Evolutionary conservation across 2,888 invertebrate genomes (phyloP).

Genomic region (Cephus sareptanus): DNA sequence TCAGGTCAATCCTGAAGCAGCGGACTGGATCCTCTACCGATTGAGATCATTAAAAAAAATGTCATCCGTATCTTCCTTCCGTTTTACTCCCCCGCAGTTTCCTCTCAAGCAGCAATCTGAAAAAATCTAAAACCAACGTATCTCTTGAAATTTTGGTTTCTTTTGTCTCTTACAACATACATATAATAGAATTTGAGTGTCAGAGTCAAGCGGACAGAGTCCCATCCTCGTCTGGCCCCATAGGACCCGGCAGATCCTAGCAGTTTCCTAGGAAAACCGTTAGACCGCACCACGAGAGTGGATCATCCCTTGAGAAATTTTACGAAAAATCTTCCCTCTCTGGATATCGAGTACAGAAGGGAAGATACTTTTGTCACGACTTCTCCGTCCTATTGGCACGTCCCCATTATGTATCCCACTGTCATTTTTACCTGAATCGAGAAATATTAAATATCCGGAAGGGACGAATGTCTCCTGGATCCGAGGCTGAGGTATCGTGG

Average conservation of each 20-base stretch:
- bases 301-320: not conserved
- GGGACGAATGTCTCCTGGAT: conserved; percentile 8
- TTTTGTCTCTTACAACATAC: not conserved
- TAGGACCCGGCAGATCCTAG: not conserved
- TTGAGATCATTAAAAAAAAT: not conserved
- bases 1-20: not conserved
- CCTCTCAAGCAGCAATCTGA: not conserved
- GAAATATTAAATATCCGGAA: conserved; percentile 25
- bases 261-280: not conserved
- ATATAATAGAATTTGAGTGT: not conserved
- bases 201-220: not conserved
- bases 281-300: not conserved
- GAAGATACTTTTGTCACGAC: not conserved
- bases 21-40: not conserved
- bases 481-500: conserved; percentile 32
- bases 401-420: not conserved
- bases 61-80: not conserved
- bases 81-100: not conserved
- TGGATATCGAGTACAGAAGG: not conserved
- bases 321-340: not conserved
- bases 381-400: not conserved
- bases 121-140: not conserved
- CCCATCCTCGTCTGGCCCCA: not conserved
- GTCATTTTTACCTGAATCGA: conserved; percentile 30
- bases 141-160: not conserved